Conservation (phyloP, 2,113 vertebrate species). For the Hemibagrus wyckioides region DNA sequence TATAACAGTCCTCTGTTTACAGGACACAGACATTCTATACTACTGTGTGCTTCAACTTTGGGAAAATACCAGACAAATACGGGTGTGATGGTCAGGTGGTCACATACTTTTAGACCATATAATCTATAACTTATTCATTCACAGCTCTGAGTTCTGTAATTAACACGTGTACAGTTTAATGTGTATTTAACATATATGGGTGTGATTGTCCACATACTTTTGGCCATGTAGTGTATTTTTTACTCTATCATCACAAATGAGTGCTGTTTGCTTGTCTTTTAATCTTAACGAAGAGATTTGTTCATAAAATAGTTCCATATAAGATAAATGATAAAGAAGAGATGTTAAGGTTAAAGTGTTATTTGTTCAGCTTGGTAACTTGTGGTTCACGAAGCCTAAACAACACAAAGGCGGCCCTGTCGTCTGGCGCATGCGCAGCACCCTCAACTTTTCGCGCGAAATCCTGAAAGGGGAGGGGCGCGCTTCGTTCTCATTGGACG, state of each 20-base stretch:
- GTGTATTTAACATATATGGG: not conserved
- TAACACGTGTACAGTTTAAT: too few species aligned
- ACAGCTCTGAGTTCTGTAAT: too few species aligned
- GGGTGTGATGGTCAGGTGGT: not conserved
- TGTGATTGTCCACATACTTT: not conserved
- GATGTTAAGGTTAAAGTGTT: not conserved
- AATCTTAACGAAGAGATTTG: not conserved
- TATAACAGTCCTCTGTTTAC: too few species aligned
- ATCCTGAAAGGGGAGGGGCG: constrained; percentile 32
- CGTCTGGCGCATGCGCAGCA: constrained; percentile 34
- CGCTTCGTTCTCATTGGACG: constrained; percentile 59
- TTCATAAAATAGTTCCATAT: not conserved
- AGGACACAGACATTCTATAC: not conserved
- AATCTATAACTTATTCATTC: too few species aligned
- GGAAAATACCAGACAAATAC: not conserved
- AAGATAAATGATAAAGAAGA: not conserved
- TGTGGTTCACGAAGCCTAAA: not conserved
- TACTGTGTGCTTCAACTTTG: not conserved
- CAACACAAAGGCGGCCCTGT: not conserved
- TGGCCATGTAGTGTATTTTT: not conserved
- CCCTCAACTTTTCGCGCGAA: constrained; percentile 59
- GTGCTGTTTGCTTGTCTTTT: not conserved
- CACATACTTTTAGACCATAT: too few species aligned
- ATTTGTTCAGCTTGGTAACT: not conserved
- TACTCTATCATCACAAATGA: not conserved